phyloP scores from a whole-genome alignment of 2,113 vertebrate species.

The Catharus minimus region DNA sequence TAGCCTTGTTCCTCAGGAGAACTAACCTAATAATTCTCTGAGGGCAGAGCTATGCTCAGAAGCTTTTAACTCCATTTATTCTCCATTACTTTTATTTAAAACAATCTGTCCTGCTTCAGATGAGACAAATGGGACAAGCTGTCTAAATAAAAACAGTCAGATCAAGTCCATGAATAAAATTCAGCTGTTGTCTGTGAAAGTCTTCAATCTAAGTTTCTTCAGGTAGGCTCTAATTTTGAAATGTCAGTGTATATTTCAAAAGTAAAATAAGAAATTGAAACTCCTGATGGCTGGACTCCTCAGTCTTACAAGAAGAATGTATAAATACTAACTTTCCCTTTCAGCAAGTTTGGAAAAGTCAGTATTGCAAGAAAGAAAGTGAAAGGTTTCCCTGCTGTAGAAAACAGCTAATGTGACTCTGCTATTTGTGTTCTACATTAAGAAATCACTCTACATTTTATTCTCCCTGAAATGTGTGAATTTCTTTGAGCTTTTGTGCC shows the following conservation, averaged over 20 bases:
- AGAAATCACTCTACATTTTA: not conserved
- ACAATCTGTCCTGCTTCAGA: conserved; percentile 15
- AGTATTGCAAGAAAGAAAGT: not conserved
- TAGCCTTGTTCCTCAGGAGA: conserved; percentile 32
- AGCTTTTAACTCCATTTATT: conserved; percentile 50
- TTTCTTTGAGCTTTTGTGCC: conserved; percentile 2
- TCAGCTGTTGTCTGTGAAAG: not conserved
- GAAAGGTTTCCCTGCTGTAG: not conserved
- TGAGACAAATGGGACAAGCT: conserved; percentile 9
- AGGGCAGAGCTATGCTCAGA: conserved; percentile 23
- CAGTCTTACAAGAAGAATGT: not conserved
- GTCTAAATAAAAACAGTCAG: conserved; percentile 21
- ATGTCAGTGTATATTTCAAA: not conserved
- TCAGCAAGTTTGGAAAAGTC: not conserved
- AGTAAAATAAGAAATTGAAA: not conserved
- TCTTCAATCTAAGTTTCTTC: not conserved
- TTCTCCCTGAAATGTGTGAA: not conserved
- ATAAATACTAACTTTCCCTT: not conserved
- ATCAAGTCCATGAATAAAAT: not conserved
- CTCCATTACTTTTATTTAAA: conserved; percentile 48
- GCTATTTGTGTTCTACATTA: not conserved
- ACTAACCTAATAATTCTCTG: conserved; percentile 60
- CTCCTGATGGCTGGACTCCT: not conserved
- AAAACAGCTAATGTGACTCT: not conserved
- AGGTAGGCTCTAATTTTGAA: not conserved